phyloP scores from a whole-genome alignment of 2,797 vertebrate genomes.

The Sciurus vulgaris region DNA sequence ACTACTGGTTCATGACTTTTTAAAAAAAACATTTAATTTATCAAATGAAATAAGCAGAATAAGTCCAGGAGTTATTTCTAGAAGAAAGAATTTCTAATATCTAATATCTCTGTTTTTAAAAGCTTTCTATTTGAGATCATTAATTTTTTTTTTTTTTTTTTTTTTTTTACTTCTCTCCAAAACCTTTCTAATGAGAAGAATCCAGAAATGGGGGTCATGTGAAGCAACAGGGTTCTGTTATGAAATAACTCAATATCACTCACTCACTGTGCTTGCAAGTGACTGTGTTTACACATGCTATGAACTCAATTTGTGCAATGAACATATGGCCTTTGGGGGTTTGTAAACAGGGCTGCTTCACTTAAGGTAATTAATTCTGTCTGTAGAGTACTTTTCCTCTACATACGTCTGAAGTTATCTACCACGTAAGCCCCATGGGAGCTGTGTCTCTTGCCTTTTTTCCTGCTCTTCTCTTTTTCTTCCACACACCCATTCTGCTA shows the following conservation, averaged over 20 bases:
- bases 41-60: conserved; percentile 43
- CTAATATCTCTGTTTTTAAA: not conserved
- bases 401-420: not conserved
- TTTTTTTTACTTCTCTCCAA: not conserved
- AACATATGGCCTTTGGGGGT: not conserved
- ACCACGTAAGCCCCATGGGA: not conserved
- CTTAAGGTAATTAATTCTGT: conserved; percentile 52
- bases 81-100: conserved; percentile 27
- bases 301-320: conserved; percentile 25
- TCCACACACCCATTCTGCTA: not conserved
- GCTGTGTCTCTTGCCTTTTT: not conserved
- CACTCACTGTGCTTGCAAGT: not conserved
- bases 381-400: not conserved
- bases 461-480: not conserved
- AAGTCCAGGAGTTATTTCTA: not conserved
- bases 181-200: conserved; percentile 46
- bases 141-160: conserved; percentile 42
- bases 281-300: not conserved
- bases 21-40: not conserved
- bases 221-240: not conserved
- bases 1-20: conserved; percentile 1
- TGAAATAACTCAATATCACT: not conserved
- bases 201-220: not conserved
- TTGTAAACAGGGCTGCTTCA: conserved; percentile 10
- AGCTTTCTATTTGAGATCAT: not conserved